These are phyloP conservation scores for Pelecanus crispus DNA, from an alignment of 2,113 vertebrate species.

Conservation along the genomic window DNA sequence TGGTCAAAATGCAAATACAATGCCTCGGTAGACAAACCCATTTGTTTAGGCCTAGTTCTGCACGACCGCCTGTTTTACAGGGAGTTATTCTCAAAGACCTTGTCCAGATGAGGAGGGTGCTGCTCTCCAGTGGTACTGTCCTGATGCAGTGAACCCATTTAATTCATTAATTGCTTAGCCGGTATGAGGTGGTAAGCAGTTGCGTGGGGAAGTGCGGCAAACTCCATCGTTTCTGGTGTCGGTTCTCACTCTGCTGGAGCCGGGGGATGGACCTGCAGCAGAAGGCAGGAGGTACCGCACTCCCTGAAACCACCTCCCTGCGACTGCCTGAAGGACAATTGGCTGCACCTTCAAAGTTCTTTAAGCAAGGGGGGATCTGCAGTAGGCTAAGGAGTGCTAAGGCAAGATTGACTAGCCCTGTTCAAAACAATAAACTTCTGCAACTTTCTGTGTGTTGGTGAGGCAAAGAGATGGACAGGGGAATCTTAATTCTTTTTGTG, in stretches of 20 bases:
- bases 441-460: not conserved
- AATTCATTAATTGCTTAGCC: not conserved
- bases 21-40: not conserved
- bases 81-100: not conserved
- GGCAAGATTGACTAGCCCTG: not conserved
- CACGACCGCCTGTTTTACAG: not conserved
- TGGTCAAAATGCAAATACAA: not conserved
- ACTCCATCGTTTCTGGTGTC: not conserved
- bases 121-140: not conserved
- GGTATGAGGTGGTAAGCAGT: not conserved
- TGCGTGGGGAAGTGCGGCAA: not conserved
- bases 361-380: fast-evolving
- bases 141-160: not conserved
- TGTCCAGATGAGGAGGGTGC: not conserved
- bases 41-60: not conserved
- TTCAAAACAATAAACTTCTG: not conserved
- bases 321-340: fast-evolving
- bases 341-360: not conserved
- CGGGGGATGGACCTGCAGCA: not conserved
- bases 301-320: not conserved
- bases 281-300: not conserved
- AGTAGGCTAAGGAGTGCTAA: not conserved
- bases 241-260: not conserved
- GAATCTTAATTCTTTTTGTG: not conserved
- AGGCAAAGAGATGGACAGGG: not conserved